A percentile compares a stretch with the other conserved stretches of the same genome.
These are phyloP conservation scores for Meganola albula DNA, from an alignment of 2,888 invertebrate species.

Conservation along the genomic window DNA sequence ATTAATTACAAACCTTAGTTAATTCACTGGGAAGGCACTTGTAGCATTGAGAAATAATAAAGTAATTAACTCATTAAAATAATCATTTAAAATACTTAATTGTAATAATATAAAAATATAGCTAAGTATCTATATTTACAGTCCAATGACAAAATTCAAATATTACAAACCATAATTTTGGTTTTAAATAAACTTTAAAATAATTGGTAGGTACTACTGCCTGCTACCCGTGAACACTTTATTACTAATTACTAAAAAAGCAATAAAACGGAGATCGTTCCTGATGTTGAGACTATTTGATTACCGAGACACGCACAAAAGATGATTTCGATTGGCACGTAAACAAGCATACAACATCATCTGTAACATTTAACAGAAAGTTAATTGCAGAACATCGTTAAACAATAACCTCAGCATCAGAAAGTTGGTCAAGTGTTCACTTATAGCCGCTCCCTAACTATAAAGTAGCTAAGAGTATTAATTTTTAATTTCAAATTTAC, in stretches of 20 bases:
- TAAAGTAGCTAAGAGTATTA: conserved; percentile 42
- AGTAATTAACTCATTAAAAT: conserved; percentile 41
- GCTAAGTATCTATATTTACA: conserved; percentile 70
- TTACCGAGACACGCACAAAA: too few relatives aligned
- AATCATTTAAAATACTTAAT: conserved; percentile 55
- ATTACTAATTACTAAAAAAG: conserved; percentile 36
- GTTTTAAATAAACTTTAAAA: conserved; percentile 14
- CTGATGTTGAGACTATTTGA: conserved; percentile 34
- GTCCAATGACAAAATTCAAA: conserved; percentile 52
- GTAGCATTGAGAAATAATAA: conserved; percentile 62
- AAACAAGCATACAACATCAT: too few relatives aligned
- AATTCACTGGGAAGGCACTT: conserved; percentile 37
- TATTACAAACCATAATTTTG: conserved; percentile 39
- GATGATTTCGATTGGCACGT: too few relatives aligned
- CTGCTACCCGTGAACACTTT: conserved; percentile 48
- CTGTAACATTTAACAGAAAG: too few relatives aligned
- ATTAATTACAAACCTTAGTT: conserved; percentile 18
- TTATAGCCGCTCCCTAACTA: conserved; percentile 32
- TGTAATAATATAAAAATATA: conserved; percentile 73
- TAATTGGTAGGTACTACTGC: conserved; percentile 36
- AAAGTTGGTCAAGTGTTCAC: conserved; percentile 35
- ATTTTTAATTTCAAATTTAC: conserved; percentile 18
- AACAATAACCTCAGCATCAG: conserved; percentile 32
- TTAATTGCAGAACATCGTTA: conserved; percentile 18
- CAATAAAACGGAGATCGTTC: conserved; percentile 26